Conservation (phyloP, 2,113 vertebrate genomes). For the Tyto alba region DNA sequence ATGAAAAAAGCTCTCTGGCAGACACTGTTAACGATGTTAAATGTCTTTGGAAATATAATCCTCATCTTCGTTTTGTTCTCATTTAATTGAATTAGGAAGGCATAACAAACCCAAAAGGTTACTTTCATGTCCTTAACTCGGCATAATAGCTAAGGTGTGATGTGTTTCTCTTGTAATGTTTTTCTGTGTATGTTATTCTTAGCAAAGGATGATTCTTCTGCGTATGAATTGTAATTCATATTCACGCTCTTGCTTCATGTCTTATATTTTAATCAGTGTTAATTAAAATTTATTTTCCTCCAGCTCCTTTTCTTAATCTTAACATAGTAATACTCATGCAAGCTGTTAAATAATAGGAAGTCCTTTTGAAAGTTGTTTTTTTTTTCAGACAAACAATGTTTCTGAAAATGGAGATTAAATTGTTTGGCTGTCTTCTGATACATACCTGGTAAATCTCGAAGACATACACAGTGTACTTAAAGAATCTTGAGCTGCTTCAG, state of each 20-base stretch:
- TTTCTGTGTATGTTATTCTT: background rate
- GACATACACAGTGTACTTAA: background rate
- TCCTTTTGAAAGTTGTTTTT: background rate
- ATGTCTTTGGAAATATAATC: conserved; percentile 38
- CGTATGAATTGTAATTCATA: conserved; percentile 9
- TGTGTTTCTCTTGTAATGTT: conserved; percentile 4
- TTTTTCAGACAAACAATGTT: background rate
- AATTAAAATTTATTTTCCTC: conserved; percentile 47
- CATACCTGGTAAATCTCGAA: background rate
- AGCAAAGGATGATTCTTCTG: background rate
- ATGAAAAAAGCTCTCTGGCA: background rate
- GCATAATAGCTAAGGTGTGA: background rate
- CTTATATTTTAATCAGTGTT: conserved; percentile 49
- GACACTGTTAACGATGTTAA: conserved; percentile 12
- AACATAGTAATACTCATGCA: background rate
- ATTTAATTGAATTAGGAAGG: conserved; percentile 51
- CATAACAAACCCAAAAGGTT: conserved; percentile 32
- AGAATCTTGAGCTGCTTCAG: background rate
- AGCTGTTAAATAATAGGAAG: background rate
- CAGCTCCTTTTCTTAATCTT: conserved; percentile 9
- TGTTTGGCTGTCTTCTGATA: background rate
- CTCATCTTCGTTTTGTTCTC: conserved; percentile 13
- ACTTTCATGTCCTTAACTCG: conserved; percentile 15
- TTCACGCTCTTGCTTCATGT: background rate
- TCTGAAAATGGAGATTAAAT: background rate